Evolutionary conservation across 1,140 invertebrate species (phyloP), one percentile per base, ranked within the genome.

Genomic region (Cyclina sinensis): DNA sequence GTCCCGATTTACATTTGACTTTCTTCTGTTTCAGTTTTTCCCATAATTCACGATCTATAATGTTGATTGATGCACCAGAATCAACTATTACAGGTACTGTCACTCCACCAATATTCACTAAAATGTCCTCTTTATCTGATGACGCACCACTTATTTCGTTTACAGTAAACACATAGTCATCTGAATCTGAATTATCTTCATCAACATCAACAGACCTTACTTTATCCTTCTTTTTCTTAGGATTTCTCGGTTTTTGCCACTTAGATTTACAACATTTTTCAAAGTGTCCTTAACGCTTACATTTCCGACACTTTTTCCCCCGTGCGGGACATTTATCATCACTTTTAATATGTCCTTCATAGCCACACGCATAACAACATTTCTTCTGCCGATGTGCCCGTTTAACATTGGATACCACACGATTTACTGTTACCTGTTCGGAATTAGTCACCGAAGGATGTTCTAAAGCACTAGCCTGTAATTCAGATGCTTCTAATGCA

Each of bases 401-500:
- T 46, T 46, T 46, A 7, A 46, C 7, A 46, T 46, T 46, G 7
- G 7, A 46, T 16, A 46, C 43, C 16, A 9, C 16, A 7, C 7
- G 43, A 46, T 16, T 9, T 16, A 7, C 16, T 46, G 43, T 46
- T 46, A 46, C 43, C 7, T 46, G 43, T 46, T 46, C 43, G 16
- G 7, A 9, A 16, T 46, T 46, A 16, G 7, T 46, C 16, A 46
- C 43, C 16, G 43, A 9, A 46, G 43, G 43, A 46, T 46, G 43
- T 46, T 46, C 43, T 16, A 46, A 46, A 11, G 89, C 27, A 16
- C 16, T 80, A 48, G 88, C 90, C 35, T 80, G 81, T 39, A 14
- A 51, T n/a, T 91, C 89, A 24, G 86, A 62, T 21, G 27, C 65
- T 79, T 91, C 88, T 16, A 80, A 35, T n/a, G 59, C 35, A 27